Conservation (phyloP, 1,140 invertebrate species). For the Hypsibius dujardini region DNA sequence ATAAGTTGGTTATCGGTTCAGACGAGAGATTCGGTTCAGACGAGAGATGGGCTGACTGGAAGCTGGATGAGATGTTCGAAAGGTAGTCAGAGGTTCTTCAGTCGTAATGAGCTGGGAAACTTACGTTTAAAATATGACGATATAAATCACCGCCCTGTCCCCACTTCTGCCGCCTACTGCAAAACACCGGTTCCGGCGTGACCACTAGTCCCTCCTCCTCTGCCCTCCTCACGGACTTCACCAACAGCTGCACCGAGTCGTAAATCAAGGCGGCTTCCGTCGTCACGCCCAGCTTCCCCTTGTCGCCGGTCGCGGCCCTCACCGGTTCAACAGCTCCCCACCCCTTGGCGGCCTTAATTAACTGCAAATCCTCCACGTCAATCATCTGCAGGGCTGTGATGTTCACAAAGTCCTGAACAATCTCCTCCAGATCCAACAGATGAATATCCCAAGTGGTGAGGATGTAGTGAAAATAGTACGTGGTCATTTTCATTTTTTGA, state of each 20-base stretch:
- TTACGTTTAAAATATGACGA: slow-evolving; percentile 92
- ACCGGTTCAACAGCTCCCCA: not conserved
- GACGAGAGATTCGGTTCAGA: no score
- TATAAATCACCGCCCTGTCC: slow-evolving; percentile 78
- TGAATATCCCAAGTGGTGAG: slow-evolving; percentile 82
- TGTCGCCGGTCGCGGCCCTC: not conserved
- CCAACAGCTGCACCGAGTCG: slow-evolving; percentile 79
- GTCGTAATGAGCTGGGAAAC: slow-evolving; percentile 27
- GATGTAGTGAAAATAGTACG: slow-evolving; percentile 52
- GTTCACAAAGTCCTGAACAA: slow-evolving; percentile 77
- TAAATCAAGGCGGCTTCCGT: slow-evolving; percentile 87
- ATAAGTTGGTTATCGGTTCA: no score
- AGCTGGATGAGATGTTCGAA: no score
- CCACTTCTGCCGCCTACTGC: slow-evolving; percentile 75
- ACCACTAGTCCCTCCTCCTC: not conserved
- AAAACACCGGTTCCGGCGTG: slow-evolving; percentile 29
- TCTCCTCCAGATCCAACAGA: slow-evolving; percentile 71
- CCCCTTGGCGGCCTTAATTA: not conserved
- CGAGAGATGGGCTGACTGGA: no score
- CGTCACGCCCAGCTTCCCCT: slow-evolving; percentile 23
- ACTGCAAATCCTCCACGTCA: slow-evolving; percentile 31
- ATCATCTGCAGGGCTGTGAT: slow-evolving; percentile 71
- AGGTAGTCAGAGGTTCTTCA: no score
- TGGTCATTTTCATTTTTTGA: not conserved
- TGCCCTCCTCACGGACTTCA: slow-evolving; percentile 48